Base-by-base conservation (phyloP, 1,140 invertebrate species). In the Orussus abietinus region DNA sequence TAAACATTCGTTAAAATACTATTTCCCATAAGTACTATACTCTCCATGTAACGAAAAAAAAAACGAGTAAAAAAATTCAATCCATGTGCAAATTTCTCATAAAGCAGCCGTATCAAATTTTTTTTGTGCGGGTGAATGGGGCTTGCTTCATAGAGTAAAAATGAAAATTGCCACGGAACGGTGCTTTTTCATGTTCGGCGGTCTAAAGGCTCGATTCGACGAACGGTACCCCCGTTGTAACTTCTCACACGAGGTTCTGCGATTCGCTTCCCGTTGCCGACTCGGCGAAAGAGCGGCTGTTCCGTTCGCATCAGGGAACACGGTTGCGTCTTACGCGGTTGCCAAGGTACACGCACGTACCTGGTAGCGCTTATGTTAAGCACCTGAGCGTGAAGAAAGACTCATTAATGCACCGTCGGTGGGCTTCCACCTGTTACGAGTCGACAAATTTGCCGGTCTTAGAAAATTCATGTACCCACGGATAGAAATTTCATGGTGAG, bases 351-450 rank as follows among this genome's bases (percentile, higher is more conserved):
- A 15, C 12, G n/a, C 20, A 22, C 12, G 21, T 30, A 36, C 19
- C 4, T 30, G 22, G 47, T 40, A 47, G 45, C 45, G 49, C 42
- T 56, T 36, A 44, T 46, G 45, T 38, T 39, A 55, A 51, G 54
- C 54, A 56, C 53, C 53, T 55, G 46, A 56, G 54, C 54, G 54
- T 56, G 53, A 56, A 56, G 49, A 38, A 44, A 55, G 49, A 45
- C 47, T 33, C 46, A 37, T 49, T 55, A 51, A 56, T 56, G 53
- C 49, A 56, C 37, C 39, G 29, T 42, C 47, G 18, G n/a, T n/a
- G 51, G 53, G 44, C 54, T 56, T 56, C 54, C 54, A 55, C 40
- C 45, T 55, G 46, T 40, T 38, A 33, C 41, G 38, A 47, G 17
- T 37, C 39, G 32, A 48, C 47, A 45, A 42, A 34, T 22, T 25